Evolutionary conservation across 2,113 vertebrate species (phyloP), one percentile per base, ranked within the genome.

Genomic region (Calyptomena viridis): DNA sequence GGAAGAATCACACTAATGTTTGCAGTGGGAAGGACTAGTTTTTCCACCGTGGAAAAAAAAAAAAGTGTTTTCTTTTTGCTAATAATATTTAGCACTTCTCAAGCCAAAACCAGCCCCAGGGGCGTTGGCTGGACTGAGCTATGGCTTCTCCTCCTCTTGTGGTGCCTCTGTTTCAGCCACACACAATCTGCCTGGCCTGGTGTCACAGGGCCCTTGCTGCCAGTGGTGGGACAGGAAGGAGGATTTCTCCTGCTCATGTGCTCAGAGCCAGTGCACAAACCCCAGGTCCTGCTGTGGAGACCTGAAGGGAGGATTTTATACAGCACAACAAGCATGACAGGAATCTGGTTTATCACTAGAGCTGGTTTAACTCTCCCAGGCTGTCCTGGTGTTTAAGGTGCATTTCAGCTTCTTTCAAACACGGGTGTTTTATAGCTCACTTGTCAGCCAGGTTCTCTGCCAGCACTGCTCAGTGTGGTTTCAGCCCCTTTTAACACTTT

Each of bases 151-250:
- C 69, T 60, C 33, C 64, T 42, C 50, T 49, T 5, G 3, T 58
- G 25, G 68, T 73, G 77, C 72, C 60, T 16, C 42, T 33, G 12
- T 63, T 63, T n/a, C 71, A 56, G 62, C 3, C 3, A 49, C 40
- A 66, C 28, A 13, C 2, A 3, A 3, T 18, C 47, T 12, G 27
- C 71, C 59, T n/a, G 64, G 27, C 64, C 76, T 24, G 58, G 22
- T 8, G 8, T 28, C 2, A 0, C 2, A 3, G 27, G 7, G 22
- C 4, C 42, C 35, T 27, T 1, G 4, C n/a, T 79, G 62, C 58
- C 60, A n/a, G n/a, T 0, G 1, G 22, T 35, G 76, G 59, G 86
- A 30, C 1, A 12, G 66, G 42, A 72, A 19, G 0, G 6, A 39
- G 52, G 73, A 15, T 69, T 69, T 80, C 52, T 74, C 21, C 63